Evolutionary conservation across 2,888 invertebrate genomes (phyloP), one percentile per base, ranked within the genome.

Genomic region (Ectobius pallidus): DNA sequence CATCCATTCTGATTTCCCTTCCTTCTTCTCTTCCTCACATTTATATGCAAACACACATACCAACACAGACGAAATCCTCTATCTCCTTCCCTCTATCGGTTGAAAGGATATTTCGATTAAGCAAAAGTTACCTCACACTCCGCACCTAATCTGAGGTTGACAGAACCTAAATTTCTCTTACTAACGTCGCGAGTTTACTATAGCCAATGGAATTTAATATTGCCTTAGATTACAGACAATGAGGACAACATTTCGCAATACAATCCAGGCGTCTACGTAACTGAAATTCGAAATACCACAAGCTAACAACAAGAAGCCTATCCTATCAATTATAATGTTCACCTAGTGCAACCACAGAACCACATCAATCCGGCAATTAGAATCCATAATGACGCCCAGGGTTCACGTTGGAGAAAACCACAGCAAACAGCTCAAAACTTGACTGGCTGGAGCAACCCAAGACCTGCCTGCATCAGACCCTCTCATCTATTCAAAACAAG

Each of bases 241-340:
- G 30, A 58, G 22, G 58, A 30, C n/a, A 2, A 25, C 25, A 55
- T 55, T 49, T 49, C 2, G 20, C 49, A 62, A 61, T 63, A 63
- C 25, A 63, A 42, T 25, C 16, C 39, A 11, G 25, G 25, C 22
- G 42, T 18, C 14, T 9, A 34, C n/a, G 11, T 30, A 30, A 20
- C 44, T 44, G 44, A 27, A 32, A 65, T 46, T 65, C 65, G 46
- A 46, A 46, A 65, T 44, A 65, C 44, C 65, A 44, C 65, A 65
- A 46, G 27, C 65, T 46, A 65, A 65, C 65, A 44, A 65, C 44
- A 65, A 65, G 65, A 30, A 65, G 65, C 44, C 9, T 25, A 39
- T 44, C 65, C 65, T 65, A 65, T 65, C 65, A 65, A 65, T 65
- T 65, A 65, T 65, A 65, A 32, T 65, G 65, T 65, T 65, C 65